A percentile compares a stretch with the other conserved stretches of the same genome.
Evolutionary conservation across 2,888 invertebrate species (phyloP).

Genomic region (Acrobasis repandana): DNA sequence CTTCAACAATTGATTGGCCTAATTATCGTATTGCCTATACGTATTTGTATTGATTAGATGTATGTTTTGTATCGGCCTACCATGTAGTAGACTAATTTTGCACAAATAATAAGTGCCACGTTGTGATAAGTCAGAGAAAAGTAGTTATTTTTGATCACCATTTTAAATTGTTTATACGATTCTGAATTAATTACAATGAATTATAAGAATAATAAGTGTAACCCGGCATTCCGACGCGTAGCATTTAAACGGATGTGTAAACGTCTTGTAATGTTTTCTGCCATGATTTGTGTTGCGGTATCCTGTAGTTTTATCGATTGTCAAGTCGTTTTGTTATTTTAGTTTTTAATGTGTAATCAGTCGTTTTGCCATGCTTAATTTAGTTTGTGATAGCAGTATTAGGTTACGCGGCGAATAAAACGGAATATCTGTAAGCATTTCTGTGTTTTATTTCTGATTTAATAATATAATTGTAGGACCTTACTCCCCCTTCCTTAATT

Average conservation of each 20-base stretch:
- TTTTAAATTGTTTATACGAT: slow-evolving; percentile 19
- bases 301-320: slow-evolving; percentile 42
- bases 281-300: slow-evolving; percentile 1
- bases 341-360: slow-evolving; percentile 35
- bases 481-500: too few relatives aligned
- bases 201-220: slow-evolving; percentile 21
- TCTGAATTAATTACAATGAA: slow-evolving; percentile 10
- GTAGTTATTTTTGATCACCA: slow-evolving; percentile 12
- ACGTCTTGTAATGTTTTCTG: slow-evolving; percentile 4
- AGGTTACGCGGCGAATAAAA: slow-evolving; percentile 56
- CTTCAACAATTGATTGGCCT: slow-evolving; percentile 48
- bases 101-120: slow-evolving; percentile 50
- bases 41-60: slow-evolving; percentile 32
- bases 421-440: slow-evolving; percentile 58
- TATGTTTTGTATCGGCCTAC: slow-evolving; percentile 33
- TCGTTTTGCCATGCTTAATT: slow-evolving; percentile 54
- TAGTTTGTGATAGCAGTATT: slow-evolving; percentile 51
- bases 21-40: slow-evolving; percentile 28
- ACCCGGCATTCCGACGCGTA: slow-evolving; percentile 26
- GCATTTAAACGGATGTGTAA: slow-evolving; percentile 22
- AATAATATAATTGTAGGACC: too few relatives aligned
- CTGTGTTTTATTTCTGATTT: slow-evolving; percentile 30
- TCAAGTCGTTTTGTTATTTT: slow-evolving; percentile 24
- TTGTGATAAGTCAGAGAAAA: slow-evolving; percentile 38
- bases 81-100: slow-evolving; percentile 42